These are phyloP conservation scores for Plectus sambesii DNA, from an alignment of 1,140 invertebrate species.

Conservation along the genomic window DNA sequence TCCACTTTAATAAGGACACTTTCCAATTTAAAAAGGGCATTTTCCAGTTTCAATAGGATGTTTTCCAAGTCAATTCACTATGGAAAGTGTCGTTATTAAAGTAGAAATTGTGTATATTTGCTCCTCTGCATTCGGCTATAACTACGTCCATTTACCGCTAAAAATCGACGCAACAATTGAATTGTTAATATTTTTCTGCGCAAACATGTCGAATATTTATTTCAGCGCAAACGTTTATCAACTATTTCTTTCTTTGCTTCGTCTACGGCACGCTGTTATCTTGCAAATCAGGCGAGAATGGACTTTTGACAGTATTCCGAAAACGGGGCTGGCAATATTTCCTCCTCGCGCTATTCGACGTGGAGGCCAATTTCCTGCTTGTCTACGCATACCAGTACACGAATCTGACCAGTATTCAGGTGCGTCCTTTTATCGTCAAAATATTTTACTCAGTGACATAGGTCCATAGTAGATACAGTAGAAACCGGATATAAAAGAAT, in stretches of 20 bases:
- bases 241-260: conserved; percentile 40
- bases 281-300: conserved; percentile 28
- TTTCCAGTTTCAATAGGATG: no score
- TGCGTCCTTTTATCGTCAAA: conserved; percentile 27
- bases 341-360: conserved; percentile 63
- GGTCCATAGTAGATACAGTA: no score
- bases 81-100: no score
- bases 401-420: conserved; percentile 52
- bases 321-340: conserved; percentile 62
- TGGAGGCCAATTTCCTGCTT: conserved; percentile 64
- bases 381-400: conserved; percentile 60
- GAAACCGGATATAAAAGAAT: neutral
- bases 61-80: no score
- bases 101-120: no score
- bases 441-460: conserved; percentile 8
- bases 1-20: no score
- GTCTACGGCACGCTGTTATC: conserved; percentile 36
- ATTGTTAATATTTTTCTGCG: conserved; percentile 13
- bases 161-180: conserved; percentile 7
- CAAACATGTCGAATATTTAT: conserved; percentile 13
- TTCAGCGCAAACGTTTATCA: conserved; percentile 40
- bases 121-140: no score
- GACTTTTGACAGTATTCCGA: conserved; percentile 52
- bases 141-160: conserved; percentile 16
- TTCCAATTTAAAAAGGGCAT: no score